Conservation (phyloP, 2,888 invertebrate genomes). For the Meiosimyza decipiens region DNA sequence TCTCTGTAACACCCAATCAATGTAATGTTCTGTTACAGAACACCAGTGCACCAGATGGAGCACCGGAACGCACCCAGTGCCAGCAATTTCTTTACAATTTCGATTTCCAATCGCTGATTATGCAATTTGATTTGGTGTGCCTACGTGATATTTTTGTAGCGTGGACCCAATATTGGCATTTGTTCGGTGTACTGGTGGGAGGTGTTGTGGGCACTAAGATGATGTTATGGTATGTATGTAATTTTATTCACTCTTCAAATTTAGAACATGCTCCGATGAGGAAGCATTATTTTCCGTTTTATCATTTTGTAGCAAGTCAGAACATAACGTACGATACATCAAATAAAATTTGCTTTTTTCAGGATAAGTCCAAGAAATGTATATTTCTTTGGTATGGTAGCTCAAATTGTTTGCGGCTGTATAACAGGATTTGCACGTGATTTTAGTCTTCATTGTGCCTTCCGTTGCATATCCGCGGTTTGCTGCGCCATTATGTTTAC, state of each 20-base stretch:
- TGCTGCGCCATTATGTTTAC: constrained; percentile 68
- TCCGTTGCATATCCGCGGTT: constrained; percentile 66
- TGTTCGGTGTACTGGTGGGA: constrained; percentile 67
- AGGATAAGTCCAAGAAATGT: constrained; percentile 65
- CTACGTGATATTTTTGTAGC: constrained; percentile 65
- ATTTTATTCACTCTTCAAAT: background rate
- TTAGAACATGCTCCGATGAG: background rate
- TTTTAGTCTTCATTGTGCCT: constrained; percentile 65
- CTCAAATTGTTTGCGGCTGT: constrained; percentile 65
- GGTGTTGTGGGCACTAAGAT: constrained; percentile 65
- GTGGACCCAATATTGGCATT: constrained; percentile 68
- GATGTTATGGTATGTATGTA: constrained; percentile 56
- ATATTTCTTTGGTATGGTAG: constrained; percentile 64
- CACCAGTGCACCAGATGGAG: background rate
- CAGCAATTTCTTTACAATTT: constrained; percentile 55
- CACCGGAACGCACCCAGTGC: constrained; percentile 45
- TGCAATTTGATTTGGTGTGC: constrained; percentile 67
- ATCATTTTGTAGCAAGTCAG: too few relatives aligned
- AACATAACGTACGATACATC: too few relatives aligned
- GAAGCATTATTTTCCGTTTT: too few relatives aligned
- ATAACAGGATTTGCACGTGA: constrained; percentile 64
- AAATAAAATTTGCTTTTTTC: constrained; percentile 25
- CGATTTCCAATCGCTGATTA: constrained; percentile 62
- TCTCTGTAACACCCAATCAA: constrained; percentile 47
- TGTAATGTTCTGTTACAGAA: constrained; percentile 49